Conservation (phyloP, 1,140 invertebrate species). For the Neodiprion lecontei region DNA sequence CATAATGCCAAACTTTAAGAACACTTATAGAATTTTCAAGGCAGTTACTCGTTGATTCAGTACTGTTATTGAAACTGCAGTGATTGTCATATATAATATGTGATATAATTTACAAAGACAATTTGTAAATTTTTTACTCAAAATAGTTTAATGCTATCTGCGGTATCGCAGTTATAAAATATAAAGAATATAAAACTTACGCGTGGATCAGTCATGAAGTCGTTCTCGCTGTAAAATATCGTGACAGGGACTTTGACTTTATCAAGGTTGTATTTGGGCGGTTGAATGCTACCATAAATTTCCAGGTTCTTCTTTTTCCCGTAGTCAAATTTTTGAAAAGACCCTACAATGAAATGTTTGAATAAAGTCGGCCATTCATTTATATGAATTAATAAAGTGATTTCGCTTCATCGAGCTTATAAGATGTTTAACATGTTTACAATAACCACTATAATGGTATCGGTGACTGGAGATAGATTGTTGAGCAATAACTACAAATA, state of each 20-base stretch:
- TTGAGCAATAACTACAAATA: too few species aligned
- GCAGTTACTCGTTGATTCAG: not conserved
- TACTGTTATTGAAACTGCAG: too few species aligned
- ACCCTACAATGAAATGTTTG: constrained; percentile 36
- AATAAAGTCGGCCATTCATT: constrained; percentile 21
- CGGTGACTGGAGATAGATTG: too few species aligned
- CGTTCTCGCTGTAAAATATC: constrained; percentile 76
- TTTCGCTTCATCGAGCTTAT: too few species aligned
- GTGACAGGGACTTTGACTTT: constrained; percentile 65
- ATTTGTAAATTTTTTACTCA: too few species aligned
- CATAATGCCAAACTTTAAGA: constrained; percentile 14
- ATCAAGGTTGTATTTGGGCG: constrained; percentile 62
- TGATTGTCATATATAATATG: too few species aligned
- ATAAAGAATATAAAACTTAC: constrained; percentile 40
- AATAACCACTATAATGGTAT: too few species aligned
- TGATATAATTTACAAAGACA: too few species aligned
- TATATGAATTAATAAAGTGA: too few species aligned
- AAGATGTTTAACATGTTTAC: too few species aligned
- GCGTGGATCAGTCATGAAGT: constrained; percentile 69
- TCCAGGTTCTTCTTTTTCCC: constrained; percentile 57
- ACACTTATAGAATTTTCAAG: constrained; percentile 16
- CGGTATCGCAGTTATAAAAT: not conserved
- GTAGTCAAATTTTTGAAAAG: constrained; percentile 64
- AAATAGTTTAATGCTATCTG: too few species aligned
- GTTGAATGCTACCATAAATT: constrained; percentile 57